Evolutionary conservation across 2,113 vertebrate genomes (phyloP).

Genomic region (Otus sunia): DNA sequence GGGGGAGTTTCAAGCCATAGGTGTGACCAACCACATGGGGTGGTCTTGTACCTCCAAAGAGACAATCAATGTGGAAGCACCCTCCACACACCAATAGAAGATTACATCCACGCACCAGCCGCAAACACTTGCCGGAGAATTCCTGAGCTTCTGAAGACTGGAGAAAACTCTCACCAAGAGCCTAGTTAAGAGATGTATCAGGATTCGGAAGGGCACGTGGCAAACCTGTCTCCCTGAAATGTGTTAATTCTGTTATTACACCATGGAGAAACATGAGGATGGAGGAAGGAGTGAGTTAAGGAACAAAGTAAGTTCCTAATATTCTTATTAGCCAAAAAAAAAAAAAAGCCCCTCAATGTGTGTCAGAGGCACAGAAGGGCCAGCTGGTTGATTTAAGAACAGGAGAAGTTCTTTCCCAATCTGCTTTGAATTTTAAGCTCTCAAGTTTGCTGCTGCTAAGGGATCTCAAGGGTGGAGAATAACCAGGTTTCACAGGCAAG

Average conservation of each 20-base stretch:
- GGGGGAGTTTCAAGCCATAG: not conserved
- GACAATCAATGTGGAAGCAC: not conserved
- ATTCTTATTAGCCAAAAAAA: not conserved
- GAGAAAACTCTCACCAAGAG: not conserved
- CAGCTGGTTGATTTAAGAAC: not conserved
- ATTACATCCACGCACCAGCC: not conserved
- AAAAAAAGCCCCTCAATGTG: not conserved
- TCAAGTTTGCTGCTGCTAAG: not conserved
- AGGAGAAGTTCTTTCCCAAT: not conserved
- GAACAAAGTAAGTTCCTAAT: conserved; percentile 37
- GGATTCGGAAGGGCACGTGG: not conserved
- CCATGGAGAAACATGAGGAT: not conserved
- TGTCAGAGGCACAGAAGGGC: not conserved
- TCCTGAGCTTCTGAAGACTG: not conserved
- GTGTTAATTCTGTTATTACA: not conserved
- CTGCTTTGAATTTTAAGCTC: not conserved
- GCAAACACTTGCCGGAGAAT: not conserved
- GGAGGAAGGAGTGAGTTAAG: conserved; percentile 10
- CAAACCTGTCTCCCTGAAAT: conserved; percentile 47
- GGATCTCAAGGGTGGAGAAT: not conserved
- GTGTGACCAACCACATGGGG: not conserved
- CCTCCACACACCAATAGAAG: not conserved
- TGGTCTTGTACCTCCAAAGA: not conserved
- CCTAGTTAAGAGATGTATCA: not conserved
- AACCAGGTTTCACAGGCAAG: not conserved